Conservation (phyloP, 2,888 invertebrate species). For the Agrochola macilenta region DNA sequence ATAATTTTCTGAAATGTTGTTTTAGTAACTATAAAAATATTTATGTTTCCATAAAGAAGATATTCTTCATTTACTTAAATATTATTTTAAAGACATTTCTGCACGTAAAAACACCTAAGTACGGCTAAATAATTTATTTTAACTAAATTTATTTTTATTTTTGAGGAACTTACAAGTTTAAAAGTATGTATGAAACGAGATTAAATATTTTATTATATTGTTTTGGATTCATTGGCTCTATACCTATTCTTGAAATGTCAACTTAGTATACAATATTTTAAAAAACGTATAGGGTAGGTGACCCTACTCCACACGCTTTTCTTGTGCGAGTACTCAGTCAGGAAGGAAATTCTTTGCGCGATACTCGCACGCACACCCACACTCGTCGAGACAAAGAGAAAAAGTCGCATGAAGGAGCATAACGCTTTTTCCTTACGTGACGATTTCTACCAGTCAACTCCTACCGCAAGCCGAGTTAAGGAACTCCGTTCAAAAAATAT, state of each 20-base stretch:
- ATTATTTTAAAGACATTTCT: background rate
- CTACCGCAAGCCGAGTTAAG: too few species aligned
- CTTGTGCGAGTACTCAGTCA: too few species aligned
- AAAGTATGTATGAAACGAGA: constrained; percentile 35
- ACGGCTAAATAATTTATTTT: background rate
- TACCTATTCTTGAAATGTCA: background rate
- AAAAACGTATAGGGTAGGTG: background rate
- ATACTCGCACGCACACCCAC: too few species aligned
- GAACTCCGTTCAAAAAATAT: background rate
- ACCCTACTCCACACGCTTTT: too few species aligned
- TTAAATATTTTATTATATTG: constrained; percentile 46
- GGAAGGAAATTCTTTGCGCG: too few species aligned
- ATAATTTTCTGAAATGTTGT: constrained; percentile 14
- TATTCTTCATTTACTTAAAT: background rate
- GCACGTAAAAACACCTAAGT: background rate
- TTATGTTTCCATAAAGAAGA: background rate
- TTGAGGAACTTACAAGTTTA: background rate
- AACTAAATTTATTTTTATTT: background rate
- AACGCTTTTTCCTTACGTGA: too few species aligned
- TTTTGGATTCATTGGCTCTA: constrained; percentile 24
- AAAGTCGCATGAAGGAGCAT: too few species aligned
- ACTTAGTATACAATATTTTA: background rate
- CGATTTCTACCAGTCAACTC: too few species aligned
- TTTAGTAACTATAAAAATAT: background rate
- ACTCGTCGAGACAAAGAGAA: too few species aligned